Evolutionary conservation across 2,113 vertebrate species (phyloP).

Genomic region (Bucco capensis): DNA sequence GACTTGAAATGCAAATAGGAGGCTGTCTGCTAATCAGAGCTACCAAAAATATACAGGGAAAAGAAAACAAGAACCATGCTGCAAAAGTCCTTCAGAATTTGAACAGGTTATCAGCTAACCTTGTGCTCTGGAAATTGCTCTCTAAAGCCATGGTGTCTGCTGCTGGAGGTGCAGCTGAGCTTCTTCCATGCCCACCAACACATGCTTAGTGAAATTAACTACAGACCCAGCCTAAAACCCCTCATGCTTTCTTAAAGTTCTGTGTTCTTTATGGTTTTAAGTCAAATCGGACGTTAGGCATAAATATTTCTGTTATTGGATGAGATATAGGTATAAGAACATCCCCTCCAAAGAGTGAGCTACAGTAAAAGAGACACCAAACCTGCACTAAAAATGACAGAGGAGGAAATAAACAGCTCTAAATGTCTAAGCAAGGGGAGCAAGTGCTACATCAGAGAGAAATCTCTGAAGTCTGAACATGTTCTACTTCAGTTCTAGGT

Average conservation of each 20-base stretch:
- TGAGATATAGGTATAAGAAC: background rate
- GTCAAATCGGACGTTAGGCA: background rate
- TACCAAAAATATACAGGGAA: background rate
- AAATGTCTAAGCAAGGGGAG: background rate
- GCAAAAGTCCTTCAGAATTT: background rate
- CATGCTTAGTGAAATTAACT: background rate
- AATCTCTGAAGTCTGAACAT: background rate
- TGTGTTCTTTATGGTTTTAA: background rate
- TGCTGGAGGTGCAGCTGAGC: background rate
- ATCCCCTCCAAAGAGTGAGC: background rate
- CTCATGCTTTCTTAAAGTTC: background rate
- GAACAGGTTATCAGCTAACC: background rate
- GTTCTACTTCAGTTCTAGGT: background rate
- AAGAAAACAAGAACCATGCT: background rate
- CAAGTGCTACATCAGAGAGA: background rate
- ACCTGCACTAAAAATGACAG: background rate
- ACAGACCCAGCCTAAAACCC: background rate
- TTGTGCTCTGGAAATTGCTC: background rate
- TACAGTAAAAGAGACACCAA: background rate
- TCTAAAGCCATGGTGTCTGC: fast-evolving
- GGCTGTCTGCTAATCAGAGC: background rate
- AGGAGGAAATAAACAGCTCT: background rate
- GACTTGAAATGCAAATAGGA: background rate
- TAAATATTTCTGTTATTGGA: background rate
- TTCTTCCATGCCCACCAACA: background rate